Conservation (phyloP, 2,113 vertebrate genomes). For the Todiramphus saurophagus region DNA sequence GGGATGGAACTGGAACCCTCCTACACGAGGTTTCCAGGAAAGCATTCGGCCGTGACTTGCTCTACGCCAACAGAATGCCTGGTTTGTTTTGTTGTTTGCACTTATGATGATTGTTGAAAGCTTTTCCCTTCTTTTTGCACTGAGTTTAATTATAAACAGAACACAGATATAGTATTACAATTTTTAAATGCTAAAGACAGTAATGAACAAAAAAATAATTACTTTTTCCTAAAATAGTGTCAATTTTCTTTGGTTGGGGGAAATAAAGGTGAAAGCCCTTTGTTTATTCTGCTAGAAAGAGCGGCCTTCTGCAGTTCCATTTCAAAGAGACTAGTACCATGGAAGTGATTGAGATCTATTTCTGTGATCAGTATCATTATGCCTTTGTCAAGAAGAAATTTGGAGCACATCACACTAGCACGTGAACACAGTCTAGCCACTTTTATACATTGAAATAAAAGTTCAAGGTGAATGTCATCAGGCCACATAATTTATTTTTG, state of each 20-base stretch:
- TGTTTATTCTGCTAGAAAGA: neutral
- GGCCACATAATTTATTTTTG: neutral
- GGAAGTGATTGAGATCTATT: neutral
- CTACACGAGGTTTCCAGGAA: slow-evolving; percentile 49
- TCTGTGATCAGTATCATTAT: neutral
- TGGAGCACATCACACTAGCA: neutral
- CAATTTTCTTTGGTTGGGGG: rapidly evolving
- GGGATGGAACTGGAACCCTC: slow-evolving; percentile 34
- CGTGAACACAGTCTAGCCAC: neutral
- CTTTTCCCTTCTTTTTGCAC: neutral
- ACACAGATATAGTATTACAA: neutral
- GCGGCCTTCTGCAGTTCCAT: neutral
- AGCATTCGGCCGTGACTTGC: slow-evolving; percentile 7
- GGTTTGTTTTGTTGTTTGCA: neutral
- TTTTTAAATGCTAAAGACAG: neutral
- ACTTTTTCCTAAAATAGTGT: neutral
- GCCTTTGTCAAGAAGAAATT: neutral
- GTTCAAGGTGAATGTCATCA: neutral
- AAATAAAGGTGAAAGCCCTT: neutral
- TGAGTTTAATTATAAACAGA: neutral
- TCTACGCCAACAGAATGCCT: slow-evolving; percentile 11
- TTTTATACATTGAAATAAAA: neutral
- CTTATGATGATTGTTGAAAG: neutral
- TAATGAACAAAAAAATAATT: rapidly evolving
- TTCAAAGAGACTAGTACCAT: neutral